Evolutionary conservation across 2,888 invertebrate species (phyloP).

Genomic region (Tuberolachnus salignus): DNA sequence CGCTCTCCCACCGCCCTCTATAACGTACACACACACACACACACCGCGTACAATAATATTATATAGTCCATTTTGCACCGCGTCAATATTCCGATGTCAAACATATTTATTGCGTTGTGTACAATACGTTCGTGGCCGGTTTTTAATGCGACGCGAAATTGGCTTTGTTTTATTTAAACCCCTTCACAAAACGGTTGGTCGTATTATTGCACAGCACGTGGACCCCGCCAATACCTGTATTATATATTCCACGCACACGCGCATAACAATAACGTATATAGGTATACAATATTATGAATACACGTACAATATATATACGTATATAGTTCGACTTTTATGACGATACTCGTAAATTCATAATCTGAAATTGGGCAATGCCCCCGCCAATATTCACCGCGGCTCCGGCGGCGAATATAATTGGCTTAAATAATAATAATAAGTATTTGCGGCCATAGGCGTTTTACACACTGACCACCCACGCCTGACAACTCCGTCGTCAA

Average conservation of each 20-base stretch:
- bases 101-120: slow-evolving; percentile 36
- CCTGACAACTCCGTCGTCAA: slow-evolving; percentile 31
- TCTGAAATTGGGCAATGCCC: slow-evolving; percentile 38
- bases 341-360: slow-evolving; percentile 45
- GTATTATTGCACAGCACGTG: not conserved
- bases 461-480: slow-evolving; percentile 36
- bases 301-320: not conserved
- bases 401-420: slow-evolving; percentile 27
- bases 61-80: slow-evolving; percentile 14
- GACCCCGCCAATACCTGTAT: not conserved
- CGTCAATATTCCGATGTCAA: slow-evolving; percentile 52
- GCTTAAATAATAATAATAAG: slow-evolving; percentile 30
- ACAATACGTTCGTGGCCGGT: slow-evolving; percentile 22
- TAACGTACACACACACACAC: too few species aligned
- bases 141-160: slow-evolving; percentile 47
- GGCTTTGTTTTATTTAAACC: slow-evolving; percentile 49
- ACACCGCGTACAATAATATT: not conserved
- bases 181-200: slow-evolving; percentile 31
- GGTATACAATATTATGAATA: not conserved
- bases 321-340: slow-evolving; percentile 45
- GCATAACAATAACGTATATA: slow-evolving; percentile 3
- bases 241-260: not conserved
- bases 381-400: not conserved
- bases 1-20: too few species aligned
- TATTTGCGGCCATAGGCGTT: too few species aligned